phyloP scores from a whole-genome alignment of 2,797 vertebrate genomes.

The Mustela erminea region DNA sequence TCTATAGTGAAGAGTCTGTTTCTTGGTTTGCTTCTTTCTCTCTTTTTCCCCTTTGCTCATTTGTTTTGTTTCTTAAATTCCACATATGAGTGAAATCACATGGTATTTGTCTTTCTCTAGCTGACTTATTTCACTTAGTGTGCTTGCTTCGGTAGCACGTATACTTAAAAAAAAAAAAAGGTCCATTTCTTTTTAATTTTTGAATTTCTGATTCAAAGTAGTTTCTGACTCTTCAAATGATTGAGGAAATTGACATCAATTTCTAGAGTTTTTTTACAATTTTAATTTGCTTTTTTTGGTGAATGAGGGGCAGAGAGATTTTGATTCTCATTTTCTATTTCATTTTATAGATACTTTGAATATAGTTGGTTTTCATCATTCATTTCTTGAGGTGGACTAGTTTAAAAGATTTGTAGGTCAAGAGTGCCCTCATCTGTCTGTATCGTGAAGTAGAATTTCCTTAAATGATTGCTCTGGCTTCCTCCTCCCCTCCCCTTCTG shows the following conservation, averaged over 20 bases:
- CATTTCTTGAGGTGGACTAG: neutral
- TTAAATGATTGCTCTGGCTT: neutral
- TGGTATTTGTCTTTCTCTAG: neutral
- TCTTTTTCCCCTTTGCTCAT: neutral
- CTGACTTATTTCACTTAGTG: neutral
- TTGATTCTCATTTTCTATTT: constrained; percentile 5
- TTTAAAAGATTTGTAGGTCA: neutral
- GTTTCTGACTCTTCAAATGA: neutral
- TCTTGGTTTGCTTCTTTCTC: neutral
- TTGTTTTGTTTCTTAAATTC: neutral
- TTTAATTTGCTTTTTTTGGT: neutral
- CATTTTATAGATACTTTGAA: neutral
- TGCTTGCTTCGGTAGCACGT: neutral
- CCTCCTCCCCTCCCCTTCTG: neutral
- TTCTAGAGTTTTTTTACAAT: neutral
- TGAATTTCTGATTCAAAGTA: neutral
- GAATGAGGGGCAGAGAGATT: neutral
- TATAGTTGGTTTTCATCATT: neutral
- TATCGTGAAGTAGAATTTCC: neutral
- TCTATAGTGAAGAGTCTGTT: neutral
- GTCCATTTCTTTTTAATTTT: neutral
- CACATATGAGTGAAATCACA: neutral
- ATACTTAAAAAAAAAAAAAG: neutral
- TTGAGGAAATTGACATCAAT: neutral
- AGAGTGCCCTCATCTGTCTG: neutral